These are phyloP conservation scores for Pteromalus puparum DNA, from an alignment of 1,140 invertebrate genomes.

Conservation along the genomic window DNA sequence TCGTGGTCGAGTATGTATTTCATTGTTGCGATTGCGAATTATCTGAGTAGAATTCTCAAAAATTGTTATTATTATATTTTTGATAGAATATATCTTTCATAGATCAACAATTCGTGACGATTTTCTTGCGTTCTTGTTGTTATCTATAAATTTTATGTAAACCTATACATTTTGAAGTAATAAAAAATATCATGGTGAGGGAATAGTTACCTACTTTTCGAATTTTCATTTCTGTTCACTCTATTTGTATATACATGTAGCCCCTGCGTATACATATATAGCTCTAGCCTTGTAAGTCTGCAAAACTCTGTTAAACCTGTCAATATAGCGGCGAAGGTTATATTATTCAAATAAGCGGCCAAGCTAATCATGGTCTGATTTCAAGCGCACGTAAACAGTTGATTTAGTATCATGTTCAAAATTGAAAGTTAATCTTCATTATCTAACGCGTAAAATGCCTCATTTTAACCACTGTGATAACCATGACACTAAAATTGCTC, in stretches of 20 bases:
- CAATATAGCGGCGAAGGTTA: neutral
- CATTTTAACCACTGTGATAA: too few species aligned
- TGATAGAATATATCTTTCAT: slow-evolving; percentile 30
- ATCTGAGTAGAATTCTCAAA: slow-evolving; percentile 16
- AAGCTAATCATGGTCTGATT: too few species aligned
- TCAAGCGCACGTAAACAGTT: too few species aligned
- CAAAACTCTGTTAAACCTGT: neutral
- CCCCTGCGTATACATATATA: neutral
- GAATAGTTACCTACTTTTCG: neutral
- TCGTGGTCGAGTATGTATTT: neutral
- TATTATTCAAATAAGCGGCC: too few species aligned
- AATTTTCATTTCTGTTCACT: neutral
- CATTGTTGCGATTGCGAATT: neutral
- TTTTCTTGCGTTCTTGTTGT: slow-evolving; percentile 13
- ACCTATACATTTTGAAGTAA: neutral
- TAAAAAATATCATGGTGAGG: neutral
- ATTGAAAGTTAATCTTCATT: too few species aligned
- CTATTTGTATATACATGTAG: neutral
- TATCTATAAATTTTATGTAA: slow-evolving; percentile 2
- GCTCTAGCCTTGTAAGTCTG: neutral
- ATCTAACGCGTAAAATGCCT: too few species aligned
- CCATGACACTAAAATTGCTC: too few species aligned
- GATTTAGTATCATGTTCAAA: too few species aligned
- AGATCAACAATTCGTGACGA: slow-evolving; percentile 6
- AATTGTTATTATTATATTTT: slow-evolving; percentile 35